Evolutionary conservation across 2,113 vertebrate genomes (phyloP), one percentile per base, ranked within the genome.

Genomic region (Megalops atlanticus): DNA sequence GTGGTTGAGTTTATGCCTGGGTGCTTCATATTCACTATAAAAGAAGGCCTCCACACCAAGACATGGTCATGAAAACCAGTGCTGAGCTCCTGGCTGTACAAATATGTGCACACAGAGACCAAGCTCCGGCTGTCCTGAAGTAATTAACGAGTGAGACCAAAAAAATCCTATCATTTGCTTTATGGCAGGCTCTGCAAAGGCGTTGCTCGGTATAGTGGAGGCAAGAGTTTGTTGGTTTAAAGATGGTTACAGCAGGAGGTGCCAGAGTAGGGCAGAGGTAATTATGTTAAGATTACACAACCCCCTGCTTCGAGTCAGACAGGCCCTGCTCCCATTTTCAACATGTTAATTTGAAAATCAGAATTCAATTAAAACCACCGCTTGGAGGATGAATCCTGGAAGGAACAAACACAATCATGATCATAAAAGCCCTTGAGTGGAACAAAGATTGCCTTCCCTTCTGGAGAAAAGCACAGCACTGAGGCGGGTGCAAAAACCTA

Each of bases 111-210:
- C 43, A 81, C n/a, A n/a, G n/a, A n/a, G n/a, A n/a, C n/a, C n/a
- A n/a, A n/a, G 40, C 81, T 76, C 80, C 80, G 81, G 84, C 87
- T 86, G 88, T 85, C 89, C 88, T 87, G 85, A 77, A 83, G 85
- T 92, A 93, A 92, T 92, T 92, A 93, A 90, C 88, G 86, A 90
- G 87, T 87, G 84, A 82, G 52, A 84, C 83, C 82, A 80, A 83
- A 89, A 84, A 86, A 89, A 93, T 92, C 91, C 84, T 90, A 91
- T 92, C 92, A 89, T 91, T 88, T 82, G 52, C 84, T 83, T 87
- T 88, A 85, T 87, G 68, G 80, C 88, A 90, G 84, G 82, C 82
- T 77, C 80, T 89, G 77, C 86, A 68, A 45, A 88, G 82, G 84
- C 87, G 87, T 85, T 84, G 88, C 89, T 90, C 90, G 91, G 87